Conservation (phyloP, 2,888 invertebrate genomes). For the Noctua janthe region DNA sequence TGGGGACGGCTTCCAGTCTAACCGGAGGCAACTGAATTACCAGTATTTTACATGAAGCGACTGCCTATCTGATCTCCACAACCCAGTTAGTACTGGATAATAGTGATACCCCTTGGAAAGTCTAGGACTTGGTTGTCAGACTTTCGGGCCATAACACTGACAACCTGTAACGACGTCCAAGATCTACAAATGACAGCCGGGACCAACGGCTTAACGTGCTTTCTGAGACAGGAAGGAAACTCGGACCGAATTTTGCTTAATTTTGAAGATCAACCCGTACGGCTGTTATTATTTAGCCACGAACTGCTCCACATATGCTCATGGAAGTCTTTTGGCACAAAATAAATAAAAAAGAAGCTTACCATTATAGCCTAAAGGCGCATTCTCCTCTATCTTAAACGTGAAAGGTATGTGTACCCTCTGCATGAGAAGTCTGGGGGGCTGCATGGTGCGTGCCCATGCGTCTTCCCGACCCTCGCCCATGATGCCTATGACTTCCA, state of each 20-base stretch:
- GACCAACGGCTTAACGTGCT: not conserved
- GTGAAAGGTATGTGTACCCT: slow-evolving; percentile 96
- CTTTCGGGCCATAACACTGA: not conserved
- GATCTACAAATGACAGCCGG: not conserved
- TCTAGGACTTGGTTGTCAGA: not conserved
- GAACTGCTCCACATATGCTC: not conserved
- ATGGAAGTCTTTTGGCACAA: not conserved
- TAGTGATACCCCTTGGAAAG: not conserved
- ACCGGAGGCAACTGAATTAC: not conserved
- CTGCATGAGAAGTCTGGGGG: slow-evolving; percentile 95
- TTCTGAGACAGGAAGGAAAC: not conserved
- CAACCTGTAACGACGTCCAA: not conserved
- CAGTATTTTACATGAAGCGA: not conserved
- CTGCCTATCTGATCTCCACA: not conserved
- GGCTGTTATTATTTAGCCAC: not conserved
- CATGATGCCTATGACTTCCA: slow-evolving; percentile 93
- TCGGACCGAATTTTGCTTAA: not conserved
- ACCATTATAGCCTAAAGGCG: slow-evolving; percentile 93
- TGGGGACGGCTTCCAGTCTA: not conserved
- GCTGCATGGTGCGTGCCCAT: slow-evolving; percentile 90
- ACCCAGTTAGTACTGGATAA: not conserved
- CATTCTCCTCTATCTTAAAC: slow-evolving; percentile 93
- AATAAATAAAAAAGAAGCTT: slow-evolving; percentile 73
- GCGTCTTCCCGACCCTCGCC: slow-evolving; percentile 92
- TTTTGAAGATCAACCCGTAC: not conserved